Evolutionary conservation across 2,888 invertebrate genomes (phyloP), one percentile per base, ranked within the genome.

Genomic region (Drosophila gaucha): DNA sequence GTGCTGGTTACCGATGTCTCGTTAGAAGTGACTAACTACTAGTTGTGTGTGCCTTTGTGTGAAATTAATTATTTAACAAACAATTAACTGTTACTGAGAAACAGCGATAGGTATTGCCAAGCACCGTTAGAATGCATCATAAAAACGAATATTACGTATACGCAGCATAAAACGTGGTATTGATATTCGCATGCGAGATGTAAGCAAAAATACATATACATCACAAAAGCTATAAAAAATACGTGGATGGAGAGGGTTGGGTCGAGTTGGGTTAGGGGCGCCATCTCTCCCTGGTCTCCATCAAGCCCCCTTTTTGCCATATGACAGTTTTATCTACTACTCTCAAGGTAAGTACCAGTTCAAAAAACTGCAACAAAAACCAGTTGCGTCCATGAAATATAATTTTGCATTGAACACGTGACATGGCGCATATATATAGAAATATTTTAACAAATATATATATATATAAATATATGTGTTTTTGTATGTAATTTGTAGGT

Each of bases 41-140:
- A 24, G 14, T 18, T 12, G 2, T 24, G 52, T 26, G 16, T 12
- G 35, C 12, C 10, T 26, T 26, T 26, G 43, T 30, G 31, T 67
- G 67, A 57, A 67, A 83, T 83, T 80, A 84, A 83, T 80, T 83
- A 80, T 83, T 83, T 59, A 80, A 77, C 54, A 70, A 80, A 80
- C 77, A 83, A 80, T 80, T 84, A 80, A 84, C 68, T 68, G 66
- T 74, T 54, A 55, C 52, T 50, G 35, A 33, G 10, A 18, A 38
- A 16, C 30, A 44, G 28, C 16, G 57, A 60, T 50, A 36, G 62
- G 49, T 70, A 65, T 47, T 59, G 59, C 62, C 47, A 63, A 43
- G 69, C 78, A 78, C 78, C 60, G 66, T 82, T 78, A 67, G 75
- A 82, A 70, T 70, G 82, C 74, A 80, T 43, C 62, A 65, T 62